Conservation (phyloP, 2,888 invertebrate species). For the Epiblema foenella region DNA sequence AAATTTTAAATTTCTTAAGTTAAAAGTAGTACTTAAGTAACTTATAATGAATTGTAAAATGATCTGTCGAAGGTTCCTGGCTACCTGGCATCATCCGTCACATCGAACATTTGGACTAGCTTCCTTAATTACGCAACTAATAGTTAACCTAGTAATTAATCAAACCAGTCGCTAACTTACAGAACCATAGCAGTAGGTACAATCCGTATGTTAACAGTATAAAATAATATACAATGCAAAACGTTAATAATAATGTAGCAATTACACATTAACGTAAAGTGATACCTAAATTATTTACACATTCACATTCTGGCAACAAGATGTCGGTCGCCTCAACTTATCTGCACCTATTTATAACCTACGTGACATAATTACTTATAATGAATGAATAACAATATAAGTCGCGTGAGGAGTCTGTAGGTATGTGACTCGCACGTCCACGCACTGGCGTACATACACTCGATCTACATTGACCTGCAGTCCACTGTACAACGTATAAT, state of each 20-base stretch:
- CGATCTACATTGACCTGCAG: slow-evolving; percentile 11
- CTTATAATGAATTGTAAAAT: slow-evolving; percentile 44
- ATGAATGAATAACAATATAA: slow-evolving; percentile 38
- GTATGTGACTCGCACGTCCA: slow-evolving; percentile 12
- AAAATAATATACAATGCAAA: slow-evolving; percentile 66
- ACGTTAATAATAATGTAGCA: slow-evolving; percentile 52
- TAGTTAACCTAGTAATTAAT: slow-evolving; percentile 78
- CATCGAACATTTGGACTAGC: slow-evolving; percentile 83
- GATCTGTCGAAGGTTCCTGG: slow-evolving; percentile 56
- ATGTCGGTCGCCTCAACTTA: slow-evolving; percentile 41
- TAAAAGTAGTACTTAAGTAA: slow-evolving; percentile 38
- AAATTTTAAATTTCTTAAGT: slow-evolving; percentile 34
- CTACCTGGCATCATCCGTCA: slow-evolving; percentile 81
- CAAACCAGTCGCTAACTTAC: slow-evolving; percentile 76
- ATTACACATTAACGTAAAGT: slow-evolving; percentile 52
- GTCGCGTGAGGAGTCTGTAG: slow-evolving; percentile 37
- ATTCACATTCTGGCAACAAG: slow-evolving; percentile 46
- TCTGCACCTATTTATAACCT: slow-evolving; percentile 42
- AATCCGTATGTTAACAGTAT: slow-evolving; percentile 60
- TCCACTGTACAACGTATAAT: background rate
- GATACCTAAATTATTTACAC: slow-evolving; percentile 64
- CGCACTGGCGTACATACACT: slow-evolving; percentile 27
- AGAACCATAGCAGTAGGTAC: slow-evolving; percentile 63
- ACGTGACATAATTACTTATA: slow-evolving; percentile 41
- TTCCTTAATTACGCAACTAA: slow-evolving; percentile 80